phyloP scores from a whole-genome alignment of 2,113 vertebrate species.

The Xiphophorus couchianus region DNA sequence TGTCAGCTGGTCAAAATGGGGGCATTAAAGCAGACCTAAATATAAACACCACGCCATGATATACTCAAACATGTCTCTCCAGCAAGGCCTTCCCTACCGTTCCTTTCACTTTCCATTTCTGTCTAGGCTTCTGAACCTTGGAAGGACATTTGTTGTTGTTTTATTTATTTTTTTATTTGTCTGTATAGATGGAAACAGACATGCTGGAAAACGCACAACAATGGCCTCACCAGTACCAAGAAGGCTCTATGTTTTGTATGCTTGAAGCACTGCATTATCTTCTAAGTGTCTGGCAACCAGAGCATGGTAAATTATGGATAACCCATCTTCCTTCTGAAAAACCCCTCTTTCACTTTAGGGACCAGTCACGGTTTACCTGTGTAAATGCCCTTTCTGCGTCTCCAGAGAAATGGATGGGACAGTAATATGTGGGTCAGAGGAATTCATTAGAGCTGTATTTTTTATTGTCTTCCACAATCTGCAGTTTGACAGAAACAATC shows the following conservation, averaged over 20 bases:
- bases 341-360: conserved; percentile 68
- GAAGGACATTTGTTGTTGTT: conserved; percentile 61
- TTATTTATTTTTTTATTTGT: conserved; percentile 70
- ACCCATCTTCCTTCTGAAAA: conserved; percentile 65
- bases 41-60: conserved; percentile 27
- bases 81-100: conserved; percentile 31
- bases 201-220: conserved; percentile 74
- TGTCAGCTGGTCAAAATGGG: too few species aligned
- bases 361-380: conserved; percentile 77
- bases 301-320: conserved; percentile 78
- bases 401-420: conserved; percentile 71
- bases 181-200: conserved; percentile 76
- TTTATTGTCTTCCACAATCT: conserved; percentile 66
- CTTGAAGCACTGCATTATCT: conserved; percentile 79
- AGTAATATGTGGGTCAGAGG: conserved; percentile 73
- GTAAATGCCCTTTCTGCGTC: conserved; percentile 75
- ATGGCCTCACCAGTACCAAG: conserved; percentile 65
- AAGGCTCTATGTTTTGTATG: conserved; percentile 75
- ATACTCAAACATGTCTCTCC: conserved; percentile 39
- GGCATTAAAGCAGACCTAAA: background rate
- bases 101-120: conserved; percentile 46
- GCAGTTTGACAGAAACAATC: conserved; percentile 61
- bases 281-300: conserved; percentile 76
- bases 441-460: conserved; percentile 75
- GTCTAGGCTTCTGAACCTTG: conserved; percentile 67